Evolutionary conservation across 2,113 vertebrate genomes (phyloP), one percentile per base, ranked within the genome.

Genomic region (Seriola aureovittata): DNA sequence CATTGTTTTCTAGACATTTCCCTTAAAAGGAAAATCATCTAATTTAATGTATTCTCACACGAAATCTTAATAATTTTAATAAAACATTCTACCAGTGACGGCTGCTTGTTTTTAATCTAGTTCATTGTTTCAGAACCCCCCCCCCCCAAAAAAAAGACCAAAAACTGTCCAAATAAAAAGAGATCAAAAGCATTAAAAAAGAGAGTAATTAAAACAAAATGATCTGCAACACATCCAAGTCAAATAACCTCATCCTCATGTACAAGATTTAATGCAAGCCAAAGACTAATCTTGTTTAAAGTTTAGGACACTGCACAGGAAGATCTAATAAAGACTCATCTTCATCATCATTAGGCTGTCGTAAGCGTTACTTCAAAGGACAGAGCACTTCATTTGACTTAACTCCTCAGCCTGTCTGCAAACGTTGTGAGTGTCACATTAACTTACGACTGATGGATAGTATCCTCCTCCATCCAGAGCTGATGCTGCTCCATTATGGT

Each of bases 341-440:
- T 87, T 81, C 66, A 69, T 88, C 83, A 87, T 85, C 74, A 75
- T 92, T 79, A 88, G 38, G 62, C 75, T 58, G 63, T 46, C 63
- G 0, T 60, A 88, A 71, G 81, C 84, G 87, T 71, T 40, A 44
- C 88, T 86, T 93, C 85, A 94, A 91, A 94, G 84, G 69, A 60
- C 87, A 71, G 73, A 71, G 34, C 80, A 85, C 85, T 92, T 91
- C 29, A 85, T 89, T 72, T 73, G 71, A 71, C 78, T 77, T 50
- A 25, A n/a, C 67, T 79, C 46, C 58, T 69, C 32, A 38, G 80
- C 59, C 81, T 6, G 60, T 81, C 74, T 81, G 68, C 76, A 78
- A 80, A 91, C 40, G 66, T 67, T 81, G 63, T 46, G 63, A 77
- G 83, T 86, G 91, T 91, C 89, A 85, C 77, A 89, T 93, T 92